phyloP scores from a whole-genome alignment of 2,113 vertebrate genomes.

The Melanerpes formicivorus region DNA sequence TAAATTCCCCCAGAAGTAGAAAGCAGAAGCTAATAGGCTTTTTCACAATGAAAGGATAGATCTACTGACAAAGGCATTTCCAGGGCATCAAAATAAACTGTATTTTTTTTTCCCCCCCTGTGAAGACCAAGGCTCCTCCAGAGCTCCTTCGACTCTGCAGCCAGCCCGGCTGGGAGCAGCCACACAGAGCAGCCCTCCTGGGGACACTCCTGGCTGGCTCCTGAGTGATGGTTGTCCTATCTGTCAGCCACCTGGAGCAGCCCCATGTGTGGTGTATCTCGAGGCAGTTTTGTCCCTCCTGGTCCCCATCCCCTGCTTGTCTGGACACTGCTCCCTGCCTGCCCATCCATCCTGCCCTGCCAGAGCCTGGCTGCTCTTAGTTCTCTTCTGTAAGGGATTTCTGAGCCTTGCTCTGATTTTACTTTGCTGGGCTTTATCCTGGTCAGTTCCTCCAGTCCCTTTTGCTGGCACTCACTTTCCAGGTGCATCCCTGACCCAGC shows the following conservation, averaged over 20 bases:
- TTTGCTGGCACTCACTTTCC: background rate
- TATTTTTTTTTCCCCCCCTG: background rate
- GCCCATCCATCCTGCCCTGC: background rate
- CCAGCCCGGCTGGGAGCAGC: background rate
- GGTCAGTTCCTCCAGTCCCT: rapidly evolving
- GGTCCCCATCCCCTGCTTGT: background rate
- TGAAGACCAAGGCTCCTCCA: background rate
- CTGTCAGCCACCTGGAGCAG: rapidly evolving
- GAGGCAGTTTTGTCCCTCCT: background rate
- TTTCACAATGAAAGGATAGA: conserved; percentile 48
- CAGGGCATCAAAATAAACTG: conserved; percentile 50
- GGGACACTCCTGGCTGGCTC: background rate
- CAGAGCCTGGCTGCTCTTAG: background rate
- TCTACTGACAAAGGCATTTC: conserved; percentile 56
- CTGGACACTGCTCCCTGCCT: rapidly evolving
- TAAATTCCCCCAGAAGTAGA: conserved; percentile 63
- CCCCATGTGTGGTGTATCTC: rapidly evolving
- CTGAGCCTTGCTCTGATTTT: background rate
- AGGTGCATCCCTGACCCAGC: background rate
- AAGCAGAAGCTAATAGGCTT: conserved; percentile 57
- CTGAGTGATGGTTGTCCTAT: rapidly evolving
- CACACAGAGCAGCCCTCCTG: rapidly evolving
- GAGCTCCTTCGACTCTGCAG: background rate
- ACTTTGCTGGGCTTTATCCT: background rate
- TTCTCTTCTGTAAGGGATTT: rapidly evolving